Conservation (phyloP, 35 echinoderm and acorn worm species). For the Antedon bifida region DNA sequence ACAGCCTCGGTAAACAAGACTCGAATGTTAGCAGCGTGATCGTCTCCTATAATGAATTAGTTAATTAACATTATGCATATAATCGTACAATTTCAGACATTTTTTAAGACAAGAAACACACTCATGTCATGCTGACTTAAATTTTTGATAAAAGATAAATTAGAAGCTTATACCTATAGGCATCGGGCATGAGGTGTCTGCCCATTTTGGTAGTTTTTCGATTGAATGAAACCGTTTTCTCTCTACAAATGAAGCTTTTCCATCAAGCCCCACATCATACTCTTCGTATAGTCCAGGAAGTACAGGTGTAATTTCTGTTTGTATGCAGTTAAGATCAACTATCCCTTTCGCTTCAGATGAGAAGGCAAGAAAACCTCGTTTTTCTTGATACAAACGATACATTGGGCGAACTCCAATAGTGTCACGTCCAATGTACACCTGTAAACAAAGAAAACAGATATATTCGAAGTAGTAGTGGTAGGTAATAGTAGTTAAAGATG, state of each 20-base stretch:
- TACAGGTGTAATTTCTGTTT: slow-evolving; percentile 1
- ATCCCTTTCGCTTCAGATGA: slow-evolving; percentile 2
- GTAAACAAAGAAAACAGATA: no score
- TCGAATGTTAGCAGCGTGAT: slow-evolving; percentile 65
- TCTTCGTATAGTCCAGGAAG: slow-evolving; percentile 57
- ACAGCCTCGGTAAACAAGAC: slow-evolving; percentile 69
- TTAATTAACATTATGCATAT: no score
- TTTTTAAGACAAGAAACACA: no score
- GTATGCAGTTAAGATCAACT: neutral
- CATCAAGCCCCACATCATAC: slow-evolving; percentile 34
- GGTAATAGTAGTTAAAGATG: no score
- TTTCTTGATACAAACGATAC: slow-evolving; percentile 53
- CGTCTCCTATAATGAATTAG: slow-evolving; percentile 12
- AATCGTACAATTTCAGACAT: no score
- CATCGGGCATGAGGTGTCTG: neutral
- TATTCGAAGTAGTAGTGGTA: no score
- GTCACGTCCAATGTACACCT: slow-evolving; percentile 75
- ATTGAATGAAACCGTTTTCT: slow-evolving; percentile 39
- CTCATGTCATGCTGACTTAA: no score
- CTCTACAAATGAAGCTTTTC: slow-evolving; percentile 63
- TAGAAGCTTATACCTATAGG: no score
- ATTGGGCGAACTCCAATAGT: slow-evolving; percentile 62
- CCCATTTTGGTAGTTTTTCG: slow-evolving; percentile 51
- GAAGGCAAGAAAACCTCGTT: slow-evolving; percentile 7
- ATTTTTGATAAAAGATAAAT: no score